Evolutionary conservation across 2,113 vertebrate species (phyloP).

Genomic region (rat (Rattus norvegicus)): DNA sequence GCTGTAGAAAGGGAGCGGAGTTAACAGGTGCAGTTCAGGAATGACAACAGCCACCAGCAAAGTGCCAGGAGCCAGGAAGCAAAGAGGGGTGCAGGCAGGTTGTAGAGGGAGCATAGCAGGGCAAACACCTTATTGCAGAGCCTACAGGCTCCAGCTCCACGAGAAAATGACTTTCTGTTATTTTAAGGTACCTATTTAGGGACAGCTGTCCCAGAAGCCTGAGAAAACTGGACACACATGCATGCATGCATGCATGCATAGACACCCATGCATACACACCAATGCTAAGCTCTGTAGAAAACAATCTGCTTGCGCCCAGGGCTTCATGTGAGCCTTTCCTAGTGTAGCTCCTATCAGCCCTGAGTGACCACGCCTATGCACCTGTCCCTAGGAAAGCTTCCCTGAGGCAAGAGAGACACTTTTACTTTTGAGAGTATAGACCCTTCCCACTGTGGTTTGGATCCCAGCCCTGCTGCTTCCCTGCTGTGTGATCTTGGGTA

Average conservation of each 20-base stretch:
- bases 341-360: neutral
- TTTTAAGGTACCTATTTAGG: neutral
- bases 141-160: neutral
- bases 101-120: neutral
- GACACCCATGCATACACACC: too few relatives aligned
- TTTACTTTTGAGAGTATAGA: neutral
- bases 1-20: neutral
- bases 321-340: neutral
- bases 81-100: neutral
- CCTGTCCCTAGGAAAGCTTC: neutral
- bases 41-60: neutral
- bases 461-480: neutral
- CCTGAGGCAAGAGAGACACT: neutral
- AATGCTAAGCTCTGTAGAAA: neutral
- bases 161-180: neutral
- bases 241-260: neutral
- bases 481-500: neutral
- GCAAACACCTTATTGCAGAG: neutral
- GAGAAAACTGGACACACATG: neutral
- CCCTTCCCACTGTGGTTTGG: neutral
- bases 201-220: neutral
- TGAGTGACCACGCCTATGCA: too few relatives aligned
- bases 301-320: neutral
- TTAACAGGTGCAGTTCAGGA: rapidly evolving
- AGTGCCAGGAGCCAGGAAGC: neutral